Conservation (phyloP, 2,888 invertebrate genomes). For the Sericinus montela region DNA sequence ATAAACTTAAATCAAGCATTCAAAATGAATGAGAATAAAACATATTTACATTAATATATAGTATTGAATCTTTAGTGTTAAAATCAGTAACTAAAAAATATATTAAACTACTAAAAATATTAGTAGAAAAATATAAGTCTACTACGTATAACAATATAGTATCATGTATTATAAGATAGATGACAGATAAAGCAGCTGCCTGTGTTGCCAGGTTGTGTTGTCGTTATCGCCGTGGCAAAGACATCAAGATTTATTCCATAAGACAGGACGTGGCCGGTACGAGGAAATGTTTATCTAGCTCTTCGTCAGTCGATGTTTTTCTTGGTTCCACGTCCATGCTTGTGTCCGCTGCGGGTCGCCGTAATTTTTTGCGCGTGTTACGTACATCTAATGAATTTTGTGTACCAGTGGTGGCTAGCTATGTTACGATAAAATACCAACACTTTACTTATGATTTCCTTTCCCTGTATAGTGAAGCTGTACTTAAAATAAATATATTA, state of each 20-base stretch:
- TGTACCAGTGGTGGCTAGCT: not conserved
- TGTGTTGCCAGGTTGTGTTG: slow-evolving; percentile 16
- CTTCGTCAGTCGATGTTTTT: slow-evolving; percentile 41
- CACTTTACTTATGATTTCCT: too few species aligned
- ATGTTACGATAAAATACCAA: not conserved
- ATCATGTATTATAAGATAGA: slow-evolving; percentile 20
- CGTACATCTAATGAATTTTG: slow-evolving; percentile 15
- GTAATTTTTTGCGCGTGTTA: slow-evolving; percentile 12
- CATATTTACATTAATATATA: too few species aligned
- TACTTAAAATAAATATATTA: too few species aligned
- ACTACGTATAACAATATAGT: slow-evolving; percentile 14
- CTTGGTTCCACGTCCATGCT: slow-evolving; percentile 21
- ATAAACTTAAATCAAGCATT: too few species aligned
- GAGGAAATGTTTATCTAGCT: slow-evolving; percentile 64
- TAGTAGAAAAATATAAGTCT: too few species aligned
- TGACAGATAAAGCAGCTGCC: slow-evolving; percentile 20
- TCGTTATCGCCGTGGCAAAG: slow-evolving; percentile 45
- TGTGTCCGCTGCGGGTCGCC: slow-evolving; percentile 2
- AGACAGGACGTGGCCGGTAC: slow-evolving; percentile 47
- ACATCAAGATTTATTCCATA: slow-evolving; percentile 67
- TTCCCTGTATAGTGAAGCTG: too few species aligned
- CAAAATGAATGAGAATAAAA: too few species aligned
- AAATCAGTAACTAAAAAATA: too few species aligned
- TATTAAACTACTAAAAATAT: too few species aligned
- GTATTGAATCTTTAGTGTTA: too few species aligned